phyloP scores from a whole-genome alignment of 2,113 vertebrate genomes.

The Actinemys pallida region DNA sequence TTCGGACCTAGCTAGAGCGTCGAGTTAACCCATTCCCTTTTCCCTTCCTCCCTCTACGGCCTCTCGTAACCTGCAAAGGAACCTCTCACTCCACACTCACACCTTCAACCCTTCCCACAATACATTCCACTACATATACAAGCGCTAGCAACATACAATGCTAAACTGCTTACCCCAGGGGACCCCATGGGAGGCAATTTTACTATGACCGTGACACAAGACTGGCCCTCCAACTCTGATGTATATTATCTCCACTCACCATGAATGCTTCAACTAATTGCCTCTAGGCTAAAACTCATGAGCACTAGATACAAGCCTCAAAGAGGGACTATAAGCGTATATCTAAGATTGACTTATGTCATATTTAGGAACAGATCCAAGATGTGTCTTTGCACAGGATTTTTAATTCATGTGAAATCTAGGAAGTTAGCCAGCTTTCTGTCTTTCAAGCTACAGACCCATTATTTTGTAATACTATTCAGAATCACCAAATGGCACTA shows the following conservation, averaged over 20 bases:
- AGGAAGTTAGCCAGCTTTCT: not conserved
- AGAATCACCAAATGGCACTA: slow-evolving; percentile 59
- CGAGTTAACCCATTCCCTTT: no score
- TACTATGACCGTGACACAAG: not conserved
- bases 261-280: not conserved
- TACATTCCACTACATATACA: no score
- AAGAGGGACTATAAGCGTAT: not conserved
- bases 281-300: not conserved
- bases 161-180: no score
- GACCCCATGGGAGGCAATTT: no score
- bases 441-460: not conserved
- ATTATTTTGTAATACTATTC: not conserved
- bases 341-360: not conserved
- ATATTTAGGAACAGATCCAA: not conserved
- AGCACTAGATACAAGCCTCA: not conserved
- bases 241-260: not conserved
- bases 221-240: not conserved
- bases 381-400: not conserved
- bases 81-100: no score
- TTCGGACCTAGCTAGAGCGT: no score
- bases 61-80: no score
- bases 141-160: no score
- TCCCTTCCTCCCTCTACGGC: no score
- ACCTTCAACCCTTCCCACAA: no score
- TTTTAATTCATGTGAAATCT: not conserved